phyloP scores from a whole-genome alignment of 2,888 invertebrate genomes.

The Caenorhabditis sinica region DNA sequence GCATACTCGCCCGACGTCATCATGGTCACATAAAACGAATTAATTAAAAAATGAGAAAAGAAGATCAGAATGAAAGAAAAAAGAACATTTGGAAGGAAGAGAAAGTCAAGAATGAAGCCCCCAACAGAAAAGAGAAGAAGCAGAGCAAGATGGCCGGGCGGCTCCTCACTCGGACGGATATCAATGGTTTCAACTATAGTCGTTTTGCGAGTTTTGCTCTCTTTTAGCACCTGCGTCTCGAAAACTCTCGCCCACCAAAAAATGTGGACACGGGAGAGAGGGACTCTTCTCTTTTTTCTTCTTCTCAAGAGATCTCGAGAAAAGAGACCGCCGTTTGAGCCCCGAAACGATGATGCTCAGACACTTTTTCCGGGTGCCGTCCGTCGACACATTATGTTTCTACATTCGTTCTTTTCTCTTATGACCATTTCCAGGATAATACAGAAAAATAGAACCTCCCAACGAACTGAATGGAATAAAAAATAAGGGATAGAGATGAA shows the following conservation, averaged over 20 bases:
- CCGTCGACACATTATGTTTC: constrained; percentile 33
- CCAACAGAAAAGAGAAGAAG: constrained; percentile 45
- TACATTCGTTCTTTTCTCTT: constrained; percentile 12
- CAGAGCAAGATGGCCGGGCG: constrained; percentile 50
- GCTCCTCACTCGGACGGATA: constrained; percentile 62
- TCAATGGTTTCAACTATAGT: constrained; percentile 66
- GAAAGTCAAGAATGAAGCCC: constrained; percentile 41
- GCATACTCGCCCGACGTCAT: constrained; percentile 7
- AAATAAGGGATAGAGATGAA: constrained; percentile 11
- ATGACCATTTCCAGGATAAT: constrained; percentile 7
- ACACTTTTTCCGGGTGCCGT: constrained; percentile 10
- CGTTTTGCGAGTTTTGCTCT: constrained; percentile 65
- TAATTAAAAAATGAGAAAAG: constrained; percentile 27
- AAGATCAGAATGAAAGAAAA: constrained; percentile 14
- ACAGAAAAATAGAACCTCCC: constrained; percentile 15
- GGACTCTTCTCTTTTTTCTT: constrained; percentile 32
- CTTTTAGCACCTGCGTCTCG: constrained; percentile 61
- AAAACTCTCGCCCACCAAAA: constrained; percentile 52
- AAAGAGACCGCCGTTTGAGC: constrained; percentile 41
- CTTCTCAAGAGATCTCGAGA: constrained; percentile 14
- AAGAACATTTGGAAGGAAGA: constrained; percentile 21
- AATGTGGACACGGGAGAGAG: constrained; percentile 41
- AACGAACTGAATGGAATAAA: constrained; percentile 10
- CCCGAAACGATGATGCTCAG: constrained; percentile 23
- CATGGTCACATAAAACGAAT: constrained; percentile 21